Percentiles rank a stretch among this genome's conserved stretches.
phyloP scores from a whole-genome alignment of 2,888 invertebrate species.

The Periphyllus acericola region DNA sequence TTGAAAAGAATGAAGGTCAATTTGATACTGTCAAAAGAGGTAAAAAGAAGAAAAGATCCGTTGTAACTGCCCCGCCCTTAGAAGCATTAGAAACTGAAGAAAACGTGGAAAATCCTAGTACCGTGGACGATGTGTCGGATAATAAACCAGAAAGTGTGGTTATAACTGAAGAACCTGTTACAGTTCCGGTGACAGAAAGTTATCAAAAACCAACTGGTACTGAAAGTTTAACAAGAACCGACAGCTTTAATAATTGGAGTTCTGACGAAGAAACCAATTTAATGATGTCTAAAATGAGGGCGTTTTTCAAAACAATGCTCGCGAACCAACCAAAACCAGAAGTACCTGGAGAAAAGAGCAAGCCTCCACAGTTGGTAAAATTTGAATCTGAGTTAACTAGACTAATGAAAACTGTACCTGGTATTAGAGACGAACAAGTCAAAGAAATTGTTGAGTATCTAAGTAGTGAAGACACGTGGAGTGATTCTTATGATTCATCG shows the following conservation, averaged over 20 bases:
- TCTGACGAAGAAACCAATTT: slow-evolving; percentile 93
- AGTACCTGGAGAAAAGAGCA: slow-evolving; percentile 70
- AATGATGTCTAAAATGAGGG: slow-evolving; percentile 95
- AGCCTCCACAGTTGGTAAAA: slow-evolving; percentile 86
- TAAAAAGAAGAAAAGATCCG: slow-evolving; percentile 77
- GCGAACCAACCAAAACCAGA: slow-evolving; percentile 70
- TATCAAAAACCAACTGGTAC: slow-evolving; percentile 49
- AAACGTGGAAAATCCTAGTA: slow-evolving; percentile 61
- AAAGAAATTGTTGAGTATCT: slow-evolving; percentile 91
- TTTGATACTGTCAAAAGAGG: slow-evolving; percentile 86
- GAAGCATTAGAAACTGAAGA: slow-evolving; percentile 65
- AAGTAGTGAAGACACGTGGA: slow-evolving; percentile 93
- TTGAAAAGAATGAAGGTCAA: slow-evolving; percentile 79
- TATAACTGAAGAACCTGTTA: slow-evolving; percentile 4
- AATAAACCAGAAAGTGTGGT: slow-evolving; percentile 65
- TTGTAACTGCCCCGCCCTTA: slow-evolving; percentile 64
- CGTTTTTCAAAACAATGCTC: slow-evolving; percentile 92
- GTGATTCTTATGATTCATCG: slow-evolving; percentile 91
- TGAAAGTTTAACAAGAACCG: slow-evolving; percentile 78
- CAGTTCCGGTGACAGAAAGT: neutral
- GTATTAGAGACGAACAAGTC: slow-evolving; percentile 89
- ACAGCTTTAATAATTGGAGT: slow-evolving; percentile 93
- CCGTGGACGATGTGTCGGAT: slow-evolving; percentile 73
- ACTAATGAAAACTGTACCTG: slow-evolving; percentile 92
- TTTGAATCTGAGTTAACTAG: slow-evolving; percentile 90